Conservation (phyloP, 1,140 invertebrate genomes). For the Calycopis cecrops region DNA sequence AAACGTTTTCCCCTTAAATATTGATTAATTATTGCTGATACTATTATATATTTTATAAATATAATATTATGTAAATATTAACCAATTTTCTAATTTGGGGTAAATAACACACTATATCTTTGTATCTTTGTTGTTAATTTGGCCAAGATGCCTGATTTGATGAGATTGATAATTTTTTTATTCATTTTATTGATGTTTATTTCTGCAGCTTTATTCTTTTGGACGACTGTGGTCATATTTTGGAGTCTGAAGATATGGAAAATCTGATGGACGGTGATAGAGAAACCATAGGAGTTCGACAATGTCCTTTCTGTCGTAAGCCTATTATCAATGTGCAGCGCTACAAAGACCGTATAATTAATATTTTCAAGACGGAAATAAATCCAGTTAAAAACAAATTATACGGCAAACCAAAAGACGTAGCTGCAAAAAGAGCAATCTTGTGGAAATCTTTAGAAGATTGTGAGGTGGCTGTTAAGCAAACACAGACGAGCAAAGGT, state of each 20-base stretch:
- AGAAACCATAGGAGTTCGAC: slow-evolving; percentile 73
- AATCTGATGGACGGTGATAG: slow-evolving; percentile 66
- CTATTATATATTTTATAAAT: no score
- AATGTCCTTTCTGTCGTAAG: slow-evolving; percentile 80
- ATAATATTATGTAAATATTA: no score
- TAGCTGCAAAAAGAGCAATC: background rate
- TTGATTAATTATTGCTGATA: no score
- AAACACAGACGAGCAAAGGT: slow-evolving; percentile 24
- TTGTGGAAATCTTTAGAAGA: background rate
- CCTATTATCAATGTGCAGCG: slow-evolving; percentile 77
- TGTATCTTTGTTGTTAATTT: no score
- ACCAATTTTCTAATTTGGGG: no score
- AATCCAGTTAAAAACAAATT: slow-evolving; percentile 74
- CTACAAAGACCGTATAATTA: slow-evolving; percentile 78
- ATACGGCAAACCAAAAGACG: slow-evolving; percentile 38
- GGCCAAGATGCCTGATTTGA: no score
- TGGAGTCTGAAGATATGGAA: slow-evolving; percentile 77
- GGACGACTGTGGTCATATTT: slow-evolving; percentile 79
- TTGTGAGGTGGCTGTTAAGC: no score
- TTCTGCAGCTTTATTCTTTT: slow-evolving; percentile 77
- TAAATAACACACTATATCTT: no score
- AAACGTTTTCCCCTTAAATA: no score
- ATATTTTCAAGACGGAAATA: slow-evolving; percentile 70
- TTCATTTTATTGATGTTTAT: no score
- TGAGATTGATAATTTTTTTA: no score